These are phyloP conservation scores for Distichodus sexfasciatus DNA, from an alignment of 2,797 vertebrate genomes.

Conservation along the genomic window DNA sequence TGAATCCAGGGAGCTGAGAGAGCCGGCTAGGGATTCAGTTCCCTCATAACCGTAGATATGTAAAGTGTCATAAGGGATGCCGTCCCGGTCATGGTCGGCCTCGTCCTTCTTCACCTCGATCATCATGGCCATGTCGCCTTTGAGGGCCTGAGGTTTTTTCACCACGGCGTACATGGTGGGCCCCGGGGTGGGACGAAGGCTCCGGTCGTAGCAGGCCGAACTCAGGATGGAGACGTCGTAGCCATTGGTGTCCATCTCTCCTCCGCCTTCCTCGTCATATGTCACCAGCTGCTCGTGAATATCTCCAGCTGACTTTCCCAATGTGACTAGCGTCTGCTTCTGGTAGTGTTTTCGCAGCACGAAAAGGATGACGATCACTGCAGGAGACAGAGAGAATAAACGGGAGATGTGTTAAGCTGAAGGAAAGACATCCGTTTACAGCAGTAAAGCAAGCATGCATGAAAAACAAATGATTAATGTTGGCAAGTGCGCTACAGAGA, in stretches of 20 bases:
- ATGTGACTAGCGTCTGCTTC: conserved; percentile 75
- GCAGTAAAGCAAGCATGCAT: no score
- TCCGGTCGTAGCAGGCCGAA: conserved; percentile 76
- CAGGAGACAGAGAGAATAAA: neutral
- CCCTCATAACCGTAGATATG: conserved; percentile 96
- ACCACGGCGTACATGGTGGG: conserved; percentile 78
- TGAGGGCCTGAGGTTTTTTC: conserved; percentile 76
- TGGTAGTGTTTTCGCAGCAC: conserved; percentile 82
- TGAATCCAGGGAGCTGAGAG: conserved; percentile 88
- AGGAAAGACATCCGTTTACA: no score
- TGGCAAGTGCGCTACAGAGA: conserved; percentile 25
- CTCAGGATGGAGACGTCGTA: conserved; percentile 94
- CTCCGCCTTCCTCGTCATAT: conserved; percentile 95
- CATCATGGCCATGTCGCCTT: conserved; percentile 91
- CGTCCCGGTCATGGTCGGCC: conserved; percentile 87
- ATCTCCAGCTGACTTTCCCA: conserved; percentile 83
- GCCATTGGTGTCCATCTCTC: conserved; percentile 97
- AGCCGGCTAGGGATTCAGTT: conserved; percentile 86
- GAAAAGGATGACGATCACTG: conserved; percentile 86
- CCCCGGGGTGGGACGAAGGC: conserved; percentile 56
- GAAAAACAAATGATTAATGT: no score
- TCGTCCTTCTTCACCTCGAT: conserved; percentile 94
- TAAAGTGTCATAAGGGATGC: conserved; percentile 89
- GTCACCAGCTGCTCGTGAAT: conserved; percentile 96
- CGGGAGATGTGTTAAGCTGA: no score